Evolutionary conservation across 2,888 invertebrate species (phyloP).

Genomic region (Diadegma fenestrale): DNA sequence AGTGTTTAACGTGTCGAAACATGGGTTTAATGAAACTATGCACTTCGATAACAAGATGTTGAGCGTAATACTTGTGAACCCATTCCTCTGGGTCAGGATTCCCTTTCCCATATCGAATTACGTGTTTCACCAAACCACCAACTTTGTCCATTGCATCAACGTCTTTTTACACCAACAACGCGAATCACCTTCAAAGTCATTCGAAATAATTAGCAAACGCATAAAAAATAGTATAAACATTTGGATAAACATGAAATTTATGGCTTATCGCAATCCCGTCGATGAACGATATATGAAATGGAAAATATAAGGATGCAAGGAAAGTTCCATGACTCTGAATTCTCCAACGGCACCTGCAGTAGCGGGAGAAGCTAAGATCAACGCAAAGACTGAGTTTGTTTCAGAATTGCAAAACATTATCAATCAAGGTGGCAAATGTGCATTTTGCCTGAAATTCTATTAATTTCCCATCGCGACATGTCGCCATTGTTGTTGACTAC

Average conservation of each 20-base stretch:
- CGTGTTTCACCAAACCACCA: slow-evolving; percentile 4
- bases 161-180: background rate
- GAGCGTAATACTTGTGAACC: slow-evolving; percentile 1
- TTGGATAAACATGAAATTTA: background rate
- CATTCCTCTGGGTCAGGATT: background rate
- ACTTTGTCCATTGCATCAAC: background rate
- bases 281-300: no score
- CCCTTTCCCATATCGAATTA: background rate
- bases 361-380: no score
- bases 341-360: no score
- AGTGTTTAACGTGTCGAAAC: background rate
- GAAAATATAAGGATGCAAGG: no score
- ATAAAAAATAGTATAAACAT: background rate
- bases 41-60: background rate
- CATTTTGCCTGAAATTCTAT: no score
- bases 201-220: background rate
- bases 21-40: background rate
- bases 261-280: background rate
- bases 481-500: no score
- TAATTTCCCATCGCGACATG: no score
- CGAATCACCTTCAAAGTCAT: background rate
- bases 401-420: no score
- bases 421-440: no score
- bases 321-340: no score
- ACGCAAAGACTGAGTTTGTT: no score